Base-by-base conservation (phyloP, 2,888 invertebrate species). In the Chironomus riparius region DNA sequence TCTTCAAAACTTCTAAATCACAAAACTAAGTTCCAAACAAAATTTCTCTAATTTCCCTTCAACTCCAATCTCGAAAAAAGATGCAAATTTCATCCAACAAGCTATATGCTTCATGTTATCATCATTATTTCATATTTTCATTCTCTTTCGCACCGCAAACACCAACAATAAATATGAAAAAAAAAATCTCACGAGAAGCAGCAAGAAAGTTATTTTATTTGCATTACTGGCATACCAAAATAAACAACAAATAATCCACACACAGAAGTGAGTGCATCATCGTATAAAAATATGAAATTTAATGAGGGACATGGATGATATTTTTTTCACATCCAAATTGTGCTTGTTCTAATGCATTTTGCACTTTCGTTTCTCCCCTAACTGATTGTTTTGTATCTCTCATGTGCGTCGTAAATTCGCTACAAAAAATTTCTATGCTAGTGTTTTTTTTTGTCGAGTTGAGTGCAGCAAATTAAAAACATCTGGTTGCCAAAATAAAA, bases 401-500 rank as follows among this genome's bases (percentile, higher is more conserved):
- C 38, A 38, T 38, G 38, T 38, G 38, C 38, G 38, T 38, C 38
- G 38, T 38, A 38, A 38, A 38, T 56, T 56, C 4, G 15, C 56
- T 56, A 18, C 56, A 18, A 56, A 18, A 4, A 56, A 56, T 15
- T 56, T 56, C 18, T 56, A 56, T 56, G 56, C 56, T 56, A 18
- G 56, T 15, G 13, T 18, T 56, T 18, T 56, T 28, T 28, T 28
- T 28, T 24, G 2, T 28, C 5, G 38, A 38, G 38, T 38, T 38
- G 38, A 38, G 38, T 38, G 38, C 38, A 38, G 38, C 38, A 38
- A 38, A 21, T 65, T 61, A 47, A 65, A 74, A 74, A 74, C 74
- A 74, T 74, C 74, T 74, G 74, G 65, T 62, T 68, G 68, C 68
- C 74, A 74, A 68, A 65, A 73, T 28, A 71, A 65, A 56, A 38